Evolutionary conservation across 1,140 invertebrate species (phyloP), one percentile per base, ranked within the genome.

Genomic region (Drosophila cardini): DNA sequence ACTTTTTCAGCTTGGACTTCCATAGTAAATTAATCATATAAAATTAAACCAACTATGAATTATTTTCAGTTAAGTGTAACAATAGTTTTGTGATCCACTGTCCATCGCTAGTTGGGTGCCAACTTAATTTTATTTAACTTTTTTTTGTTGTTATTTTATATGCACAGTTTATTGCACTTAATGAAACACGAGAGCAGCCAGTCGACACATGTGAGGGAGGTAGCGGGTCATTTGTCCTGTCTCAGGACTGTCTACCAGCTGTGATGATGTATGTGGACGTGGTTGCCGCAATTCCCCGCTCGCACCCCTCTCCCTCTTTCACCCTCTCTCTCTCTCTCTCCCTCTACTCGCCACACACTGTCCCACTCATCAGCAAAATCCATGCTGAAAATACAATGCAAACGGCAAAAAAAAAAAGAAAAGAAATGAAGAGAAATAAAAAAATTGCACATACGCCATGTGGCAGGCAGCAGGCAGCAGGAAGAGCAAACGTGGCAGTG

Each of bases 101-200:
- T 21, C 65, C 64, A 62, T 68, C 61, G 8, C 61, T 65, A 38
- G 34, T 36, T 42, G 38, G 34, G 18, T 60, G 48, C 64, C 32
- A 55, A 71, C 36, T 63, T 57, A 55, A 90, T 69, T 63, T 57
- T 52, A 90, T 69, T 89, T 89, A 72, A 85, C 80, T 87, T 56
- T 68, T 65, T 56, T 77, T 72, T 16, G 56, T 30, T 60, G 2
- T 26, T 26, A 26, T 26, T 26, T 26, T 3, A 26, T 26, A 26
- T 26, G 36, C 78, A 81, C 68, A 90, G 85, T 81, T 89, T 90
- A 81, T 84, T 90, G 81, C 78, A 85, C 85, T 89, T 89, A 90
- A 90, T 90, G 85, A 78, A 87, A 70, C 70, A 65, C 52, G 46
- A 72, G 53, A 30, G 63, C 48, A 45, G 52, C 50, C 50, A 38